Conservation (phyloP, 2,888 invertebrate species). For the Tholera decimalis region DNA sequence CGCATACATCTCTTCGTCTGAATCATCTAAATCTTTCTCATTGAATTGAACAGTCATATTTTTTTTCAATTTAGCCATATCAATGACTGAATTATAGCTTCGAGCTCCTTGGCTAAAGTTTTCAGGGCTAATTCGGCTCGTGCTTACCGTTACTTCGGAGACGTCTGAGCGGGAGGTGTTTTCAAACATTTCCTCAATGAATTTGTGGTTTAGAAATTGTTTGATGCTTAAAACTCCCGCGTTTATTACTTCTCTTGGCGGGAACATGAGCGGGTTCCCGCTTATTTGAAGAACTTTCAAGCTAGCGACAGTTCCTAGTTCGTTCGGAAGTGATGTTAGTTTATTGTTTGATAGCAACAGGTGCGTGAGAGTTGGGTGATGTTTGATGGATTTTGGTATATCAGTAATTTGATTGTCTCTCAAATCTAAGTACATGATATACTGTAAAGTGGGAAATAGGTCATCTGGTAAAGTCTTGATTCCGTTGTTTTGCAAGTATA, state of each 20-base stretch:
- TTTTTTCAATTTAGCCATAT: constrained; percentile 72
- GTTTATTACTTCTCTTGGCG: constrained; percentile 89
- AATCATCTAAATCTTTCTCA: constrained; percentile 77
- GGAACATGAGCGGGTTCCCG: constrained; percentile 92
- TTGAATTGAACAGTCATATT: constrained; percentile 78
- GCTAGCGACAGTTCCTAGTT: constrained; percentile 91
- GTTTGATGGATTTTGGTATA: constrained; percentile 91
- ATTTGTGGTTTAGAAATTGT: constrained; percentile 82
- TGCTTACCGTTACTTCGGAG: constrained; percentile 73
- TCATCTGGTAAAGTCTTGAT: constrained; percentile 90
- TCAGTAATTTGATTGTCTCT: constrained; percentile 91
- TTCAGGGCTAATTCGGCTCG: constrained; percentile 63
- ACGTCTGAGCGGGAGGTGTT: constrained; percentile 81
- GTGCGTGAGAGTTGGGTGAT: constrained; percentile 92
- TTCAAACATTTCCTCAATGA: constrained; percentile 72
- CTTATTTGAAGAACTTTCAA: constrained; percentile 92
- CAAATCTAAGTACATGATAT: constrained; percentile 93
- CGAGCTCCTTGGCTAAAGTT: constrained; percentile 69
- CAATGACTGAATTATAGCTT: constrained; percentile 85
- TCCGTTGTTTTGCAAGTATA: constrained; percentile 90
- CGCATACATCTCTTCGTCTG: constrained; percentile 74
- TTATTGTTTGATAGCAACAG: constrained; percentile 92
- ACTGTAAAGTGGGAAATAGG: constrained; percentile 90
- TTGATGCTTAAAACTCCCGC: constrained; percentile 85
- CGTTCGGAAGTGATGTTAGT: constrained; percentile 91